These are phyloP conservation scores for Campaea margaritaria DNA, from an alignment of 2,888 invertebrate genomes.

Conservation along the genomic window DNA sequence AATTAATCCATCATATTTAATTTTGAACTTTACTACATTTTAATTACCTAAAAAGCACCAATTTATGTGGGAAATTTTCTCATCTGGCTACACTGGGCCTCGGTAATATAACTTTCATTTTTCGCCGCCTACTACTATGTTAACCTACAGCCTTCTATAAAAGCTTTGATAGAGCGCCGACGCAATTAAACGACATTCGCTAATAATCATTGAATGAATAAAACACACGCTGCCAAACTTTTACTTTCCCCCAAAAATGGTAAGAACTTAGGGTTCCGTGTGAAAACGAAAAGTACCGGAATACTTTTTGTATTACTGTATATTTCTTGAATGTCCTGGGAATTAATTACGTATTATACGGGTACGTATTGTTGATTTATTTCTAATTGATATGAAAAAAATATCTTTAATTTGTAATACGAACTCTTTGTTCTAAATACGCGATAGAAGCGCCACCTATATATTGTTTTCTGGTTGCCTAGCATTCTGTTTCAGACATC, in stretches of 20 bases:
- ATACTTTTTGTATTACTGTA: too few species aligned
- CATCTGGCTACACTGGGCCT: slow-evolving; percentile 23
- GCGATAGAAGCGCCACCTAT: too few species aligned
- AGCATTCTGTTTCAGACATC: too few species aligned
- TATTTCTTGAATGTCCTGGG: too few species aligned
- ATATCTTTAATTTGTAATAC: too few species aligned
- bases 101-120: slow-evolving; percentile 60
- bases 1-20: too few species aligned
- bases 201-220: slow-evolving; percentile 27
- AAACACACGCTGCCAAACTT: slow-evolving; percentile 31
- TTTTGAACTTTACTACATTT: too few species aligned
- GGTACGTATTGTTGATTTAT: too few species aligned
- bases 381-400: too few species aligned
- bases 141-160: slow-evolving; percentile 15
- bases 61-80: neutral
- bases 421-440: too few species aligned
- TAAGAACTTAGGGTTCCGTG: slow-evolving; percentile 12
- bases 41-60: neutral
- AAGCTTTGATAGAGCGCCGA: slow-evolving; percentile 27
- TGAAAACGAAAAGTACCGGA: neutral
- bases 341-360: too few species aligned
- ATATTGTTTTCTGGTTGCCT: too few species aligned
- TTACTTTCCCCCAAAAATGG: slow-evolving; percentile 32
- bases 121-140: slow-evolving; percentile 52
- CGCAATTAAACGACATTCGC: slow-evolving; percentile 34